These are phyloP conservation scores for Euphydryas editha DNA, from an alignment of 2,888 invertebrate genomes.

Conservation along the genomic window DNA sequence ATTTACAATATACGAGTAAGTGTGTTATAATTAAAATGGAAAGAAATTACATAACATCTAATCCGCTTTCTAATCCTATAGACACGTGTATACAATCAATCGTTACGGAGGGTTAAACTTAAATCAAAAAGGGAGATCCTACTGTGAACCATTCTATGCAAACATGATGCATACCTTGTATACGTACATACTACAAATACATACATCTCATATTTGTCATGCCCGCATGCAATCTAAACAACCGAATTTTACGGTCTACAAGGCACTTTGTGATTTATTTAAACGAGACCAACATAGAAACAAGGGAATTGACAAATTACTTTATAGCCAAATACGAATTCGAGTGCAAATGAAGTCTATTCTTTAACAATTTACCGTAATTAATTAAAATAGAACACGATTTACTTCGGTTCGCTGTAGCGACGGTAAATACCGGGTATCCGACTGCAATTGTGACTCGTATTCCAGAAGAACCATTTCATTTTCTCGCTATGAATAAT, in stretches of 20 bases:
- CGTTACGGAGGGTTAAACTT: constrained; percentile 14
- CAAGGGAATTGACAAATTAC: constrained; percentile 41
- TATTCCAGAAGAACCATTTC: constrained; percentile 27
- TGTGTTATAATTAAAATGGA: background rate
- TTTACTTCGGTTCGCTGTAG: constrained; percentile 45
- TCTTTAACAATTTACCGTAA: constrained; percentile 59
- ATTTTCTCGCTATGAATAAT: constrained; percentile 29
- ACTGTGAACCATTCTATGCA: constrained; percentile 1
- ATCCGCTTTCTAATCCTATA: constrained; percentile 1
- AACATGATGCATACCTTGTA: constrained; percentile 6
- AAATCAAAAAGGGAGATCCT: constrained; percentile 21
- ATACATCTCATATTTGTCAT: constrained; percentile 54
- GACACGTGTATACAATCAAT: background rate
- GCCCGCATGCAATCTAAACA: constrained; percentile 76
- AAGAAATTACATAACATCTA: background rate
- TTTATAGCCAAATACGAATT: constrained; percentile 41
- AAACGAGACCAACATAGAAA: constrained; percentile 41
- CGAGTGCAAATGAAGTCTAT: constrained; percentile 58
- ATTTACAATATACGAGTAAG: background rate
- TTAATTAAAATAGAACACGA: constrained; percentile 58
- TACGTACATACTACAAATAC: constrained; percentile 11
- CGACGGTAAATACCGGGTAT: constrained; percentile 36
- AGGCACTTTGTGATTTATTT: constrained; percentile 73
- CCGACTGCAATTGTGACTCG: constrained; percentile 29
- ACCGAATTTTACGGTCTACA: constrained; percentile 76